Conservation (phyloP, 2,113 vertebrate species). For the Nesoenas mayeri region DNA sequence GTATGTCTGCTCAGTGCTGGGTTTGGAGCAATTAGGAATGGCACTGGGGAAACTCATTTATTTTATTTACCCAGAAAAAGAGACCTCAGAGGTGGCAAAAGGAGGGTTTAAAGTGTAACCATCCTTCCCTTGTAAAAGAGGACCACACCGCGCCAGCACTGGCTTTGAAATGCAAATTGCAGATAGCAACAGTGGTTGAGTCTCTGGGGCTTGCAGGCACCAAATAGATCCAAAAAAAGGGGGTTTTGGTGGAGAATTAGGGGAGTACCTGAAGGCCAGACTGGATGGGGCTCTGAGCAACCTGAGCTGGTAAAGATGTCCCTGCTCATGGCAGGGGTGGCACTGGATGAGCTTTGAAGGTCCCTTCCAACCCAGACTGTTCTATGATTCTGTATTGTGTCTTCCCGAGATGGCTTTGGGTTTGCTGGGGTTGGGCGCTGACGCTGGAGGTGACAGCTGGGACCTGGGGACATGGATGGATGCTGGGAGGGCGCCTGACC, state of each 20-base stretch:
- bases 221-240: background rate
- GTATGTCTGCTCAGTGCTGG: background rate
- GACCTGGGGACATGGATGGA: background rate
- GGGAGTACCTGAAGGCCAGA: background rate
- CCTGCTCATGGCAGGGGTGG: no score
- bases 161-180: background rate
- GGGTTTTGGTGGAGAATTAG: accelerated
- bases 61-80: background rate
- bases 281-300: no score
- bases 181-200: accelerated
- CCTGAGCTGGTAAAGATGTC: no score
- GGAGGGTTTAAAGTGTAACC: background rate
- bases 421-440: background rate
- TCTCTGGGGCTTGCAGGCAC: background rate
- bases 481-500: background rate
- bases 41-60: background rate
- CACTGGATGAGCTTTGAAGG: no score
- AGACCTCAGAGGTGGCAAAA: background rate
- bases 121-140: background rate
- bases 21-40: accelerated
- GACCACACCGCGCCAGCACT: accelerated
- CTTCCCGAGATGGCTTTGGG: background rate
- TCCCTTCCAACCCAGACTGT: no score
- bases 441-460: accelerated
- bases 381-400: no score